These are phyloP conservation scores for Agrotis clavis DNA, from an alignment of 2,888 invertebrate genomes.

Conservation along the genomic window DNA sequence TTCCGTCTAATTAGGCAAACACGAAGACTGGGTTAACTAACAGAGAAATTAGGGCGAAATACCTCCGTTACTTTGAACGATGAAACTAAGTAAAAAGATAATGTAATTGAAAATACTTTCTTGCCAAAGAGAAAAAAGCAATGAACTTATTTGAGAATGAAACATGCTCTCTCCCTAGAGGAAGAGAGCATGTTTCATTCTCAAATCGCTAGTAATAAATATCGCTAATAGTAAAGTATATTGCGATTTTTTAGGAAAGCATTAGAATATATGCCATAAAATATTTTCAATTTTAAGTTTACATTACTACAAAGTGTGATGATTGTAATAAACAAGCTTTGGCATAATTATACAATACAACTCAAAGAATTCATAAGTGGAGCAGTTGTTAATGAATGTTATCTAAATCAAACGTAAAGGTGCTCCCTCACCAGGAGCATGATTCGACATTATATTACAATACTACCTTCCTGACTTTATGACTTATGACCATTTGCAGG, in stretches of 20 bases:
- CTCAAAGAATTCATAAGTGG: background rate
- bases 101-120: slow-evolving; percentile 1
- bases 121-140: background rate
- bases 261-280: background rate
- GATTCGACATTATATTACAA: no score
- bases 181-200: no score
- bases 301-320: background rate
- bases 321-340: background rate
- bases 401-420: background rate
- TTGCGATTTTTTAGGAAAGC: no score
- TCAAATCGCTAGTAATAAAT: no score
- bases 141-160: no score
- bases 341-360: no score
- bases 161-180: no score
- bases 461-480: no score
- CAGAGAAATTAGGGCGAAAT: slow-evolving; percentile 11
- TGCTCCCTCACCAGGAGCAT: no score
- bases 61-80: slow-evolving; percentile 6
- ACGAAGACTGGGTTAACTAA: slow-evolving; percentile 30
- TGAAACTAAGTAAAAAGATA: background rate
- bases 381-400: background rate
- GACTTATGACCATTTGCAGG: no score
- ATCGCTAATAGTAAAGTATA: no score
- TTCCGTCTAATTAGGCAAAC: slow-evolving; percentile 47
- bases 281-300: background rate